Evolutionary conservation across 2,888 invertebrate species (phyloP), one percentile per base, ranked within the genome.

Genomic region (Drosophila greeni): DNA sequence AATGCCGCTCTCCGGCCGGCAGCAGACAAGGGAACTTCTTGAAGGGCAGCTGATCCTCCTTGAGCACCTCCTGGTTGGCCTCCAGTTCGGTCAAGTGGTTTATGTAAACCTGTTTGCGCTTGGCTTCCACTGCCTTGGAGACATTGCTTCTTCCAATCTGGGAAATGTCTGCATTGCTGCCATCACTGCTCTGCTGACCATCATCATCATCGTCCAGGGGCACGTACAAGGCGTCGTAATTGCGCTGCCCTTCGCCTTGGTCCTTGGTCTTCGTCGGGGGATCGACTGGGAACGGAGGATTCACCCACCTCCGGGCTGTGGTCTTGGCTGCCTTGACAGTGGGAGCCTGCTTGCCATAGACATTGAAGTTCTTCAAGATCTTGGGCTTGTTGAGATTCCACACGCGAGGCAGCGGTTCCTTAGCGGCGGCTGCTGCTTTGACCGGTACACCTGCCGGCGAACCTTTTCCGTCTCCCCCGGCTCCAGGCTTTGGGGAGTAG

Each of bases 181-280:
- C 14, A n/a, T 23, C 40, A 8, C 14, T 23, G 40, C 23, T 23
- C n/a, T 8, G 12, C 2, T 4, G 1, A 18, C 29, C 29, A 14
- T 31, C 20, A 20, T 20, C 3, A 18, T 45, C 29, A 14, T 31
- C 29, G 18, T 33, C 29, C 1, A 47, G 2, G 29, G 45, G 5
- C 18, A 47, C 45, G 9, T 31, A 47, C 8, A 47, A 47, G 5
- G 45, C 9, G 1, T 29, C 45, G 18, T 47, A 47, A 31, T 47
- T 47, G 18, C 29, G 14, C 1, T 12, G 12, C 12, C 18, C 16
- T 5, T 20, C 14, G 3, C 14, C 1, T 2, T 3, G 29, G 5
- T 31, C 3, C 43, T 45, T 47, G 5, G 4, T 29, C 14, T 8
- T 47, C 1, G 14, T 47, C 1, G 14, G 9, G 5, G 29, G 18